Conservation (phyloP, 2,797 vertebrate genomes). For the Onychomys arenicola region DNA sequence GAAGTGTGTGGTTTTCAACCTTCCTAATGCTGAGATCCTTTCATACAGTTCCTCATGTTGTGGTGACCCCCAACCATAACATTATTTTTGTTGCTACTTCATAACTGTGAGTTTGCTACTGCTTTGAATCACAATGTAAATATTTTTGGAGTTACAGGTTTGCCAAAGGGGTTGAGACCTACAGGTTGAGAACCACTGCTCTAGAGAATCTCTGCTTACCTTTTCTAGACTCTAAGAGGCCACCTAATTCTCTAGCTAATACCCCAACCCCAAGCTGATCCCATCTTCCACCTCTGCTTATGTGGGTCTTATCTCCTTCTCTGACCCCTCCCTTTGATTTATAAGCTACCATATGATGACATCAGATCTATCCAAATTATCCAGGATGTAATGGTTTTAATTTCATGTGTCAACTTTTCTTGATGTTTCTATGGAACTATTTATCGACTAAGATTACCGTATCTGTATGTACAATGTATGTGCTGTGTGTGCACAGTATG, state of each 20-base stretch:
- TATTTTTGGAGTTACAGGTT: not conserved
- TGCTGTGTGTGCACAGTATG: not conserved
- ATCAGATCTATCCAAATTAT: not conserved
- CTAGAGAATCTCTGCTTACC: not conserved
- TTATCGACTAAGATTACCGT: not conserved
- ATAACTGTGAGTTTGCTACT: not conserved
- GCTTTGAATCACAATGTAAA: not conserved
- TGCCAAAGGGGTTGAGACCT: not conserved
- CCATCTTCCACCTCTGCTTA: not conserved
- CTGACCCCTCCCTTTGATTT: not conserved
- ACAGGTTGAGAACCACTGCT: not conserved
- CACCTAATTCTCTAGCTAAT: not conserved
- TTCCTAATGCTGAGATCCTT: not conserved
- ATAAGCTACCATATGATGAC: not conserved
- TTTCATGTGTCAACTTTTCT: not conserved
- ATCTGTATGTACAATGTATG: not conserved
- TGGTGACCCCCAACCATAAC: not conserved
- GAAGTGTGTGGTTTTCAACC: not conserved
- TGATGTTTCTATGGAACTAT: not conserved
- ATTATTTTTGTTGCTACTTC: not conserved
- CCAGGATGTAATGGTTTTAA: not conserved
- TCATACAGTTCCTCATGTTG: not conserved
- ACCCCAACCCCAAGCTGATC: not conserved
- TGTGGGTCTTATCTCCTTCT: not conserved
- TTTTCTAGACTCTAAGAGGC: not conserved